These are phyloP conservation scores for Neotoxoptera formosana DNA, from an alignment of 1,140 invertebrate species.

Conservation along the genomic window DNA sequence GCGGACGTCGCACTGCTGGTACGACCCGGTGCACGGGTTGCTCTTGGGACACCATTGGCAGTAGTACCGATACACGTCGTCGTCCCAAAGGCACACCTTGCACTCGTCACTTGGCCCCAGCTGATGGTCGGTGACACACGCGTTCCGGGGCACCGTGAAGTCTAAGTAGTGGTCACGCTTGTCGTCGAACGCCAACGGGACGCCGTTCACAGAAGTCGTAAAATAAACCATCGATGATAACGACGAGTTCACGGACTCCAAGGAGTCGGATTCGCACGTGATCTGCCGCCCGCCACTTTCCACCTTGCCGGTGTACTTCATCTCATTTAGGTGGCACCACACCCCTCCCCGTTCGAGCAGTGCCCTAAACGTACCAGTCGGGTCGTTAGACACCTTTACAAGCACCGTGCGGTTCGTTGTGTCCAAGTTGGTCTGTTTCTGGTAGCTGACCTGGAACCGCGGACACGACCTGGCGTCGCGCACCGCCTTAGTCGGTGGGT, in stretches of 20 bases:
- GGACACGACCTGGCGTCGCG: not conserved
- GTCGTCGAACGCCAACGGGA: not conserved
- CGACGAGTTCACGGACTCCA: not conserved
- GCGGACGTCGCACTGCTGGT: not conserved
- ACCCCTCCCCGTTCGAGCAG: not conserved
- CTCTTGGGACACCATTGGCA: not conserved
- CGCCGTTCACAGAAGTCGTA: not conserved
- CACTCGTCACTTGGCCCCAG: not conserved
- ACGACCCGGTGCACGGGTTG: not conserved
- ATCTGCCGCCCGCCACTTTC: not conserved
- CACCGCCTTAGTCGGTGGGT: not conserved
- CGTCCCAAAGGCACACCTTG: not conserved
- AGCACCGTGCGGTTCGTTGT: too few species aligned
- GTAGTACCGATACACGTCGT: not conserved
- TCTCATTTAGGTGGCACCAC: not conserved
- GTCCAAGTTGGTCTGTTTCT: not conserved
- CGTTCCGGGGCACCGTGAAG: not conserved
- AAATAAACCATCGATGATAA: not conserved
- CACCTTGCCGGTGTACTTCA: not conserved
- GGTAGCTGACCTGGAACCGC: not conserved
- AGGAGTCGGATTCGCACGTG: not conserved
- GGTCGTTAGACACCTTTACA: slow-evolving; percentile 1
- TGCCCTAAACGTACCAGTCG: not conserved
- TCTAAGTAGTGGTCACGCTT: not conserved
- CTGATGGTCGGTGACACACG: not conserved